Conservation (phyloP, 2,113 vertebrate genomes). For the Muntiacus muntjak region DNA sequence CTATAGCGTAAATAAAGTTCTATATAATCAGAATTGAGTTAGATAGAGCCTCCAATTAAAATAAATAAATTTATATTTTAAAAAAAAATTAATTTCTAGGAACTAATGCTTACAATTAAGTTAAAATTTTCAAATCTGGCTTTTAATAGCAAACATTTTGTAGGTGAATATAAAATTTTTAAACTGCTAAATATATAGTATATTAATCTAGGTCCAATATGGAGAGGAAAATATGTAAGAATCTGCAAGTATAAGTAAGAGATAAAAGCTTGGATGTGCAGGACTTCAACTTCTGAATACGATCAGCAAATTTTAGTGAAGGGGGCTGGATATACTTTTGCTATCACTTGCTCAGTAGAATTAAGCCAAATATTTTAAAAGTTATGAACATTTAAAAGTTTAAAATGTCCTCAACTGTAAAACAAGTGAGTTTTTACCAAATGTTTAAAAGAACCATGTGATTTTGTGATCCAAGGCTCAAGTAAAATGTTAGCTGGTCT, state of each 20-base stretch:
- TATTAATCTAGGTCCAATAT: not conserved
- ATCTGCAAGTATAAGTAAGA: not conserved
- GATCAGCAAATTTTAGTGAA: not conserved
- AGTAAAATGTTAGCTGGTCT: not conserved
- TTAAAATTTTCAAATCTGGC: not conserved
- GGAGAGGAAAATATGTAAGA: not conserved
- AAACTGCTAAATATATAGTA: not conserved
- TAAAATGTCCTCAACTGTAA: not conserved
- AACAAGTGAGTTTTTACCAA: not conserved
- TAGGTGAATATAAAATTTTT: not conserved
- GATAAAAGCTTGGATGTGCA: not conserved
- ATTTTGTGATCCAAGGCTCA: not conserved
- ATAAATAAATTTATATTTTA: too few relatives aligned
- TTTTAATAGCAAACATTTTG: not conserved
- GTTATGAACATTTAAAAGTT: not conserved
- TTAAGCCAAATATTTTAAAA: constrained; percentile 15
- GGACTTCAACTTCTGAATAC: not conserved
- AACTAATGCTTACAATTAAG: not conserved
- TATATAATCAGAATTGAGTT: not conserved
- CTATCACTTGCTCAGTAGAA: not conserved
- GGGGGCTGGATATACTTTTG: not conserved
- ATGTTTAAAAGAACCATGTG: not conserved
- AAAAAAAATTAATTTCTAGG: not conserved
- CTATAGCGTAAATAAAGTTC: not conserved
- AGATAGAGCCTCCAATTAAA: not conserved